A percentile compares a stretch with the other conserved stretches of the same genome.
phyloP scores from a whole-genome alignment of 1,140 invertebrate species.

The Ceratosolen solmsi region DNA sequence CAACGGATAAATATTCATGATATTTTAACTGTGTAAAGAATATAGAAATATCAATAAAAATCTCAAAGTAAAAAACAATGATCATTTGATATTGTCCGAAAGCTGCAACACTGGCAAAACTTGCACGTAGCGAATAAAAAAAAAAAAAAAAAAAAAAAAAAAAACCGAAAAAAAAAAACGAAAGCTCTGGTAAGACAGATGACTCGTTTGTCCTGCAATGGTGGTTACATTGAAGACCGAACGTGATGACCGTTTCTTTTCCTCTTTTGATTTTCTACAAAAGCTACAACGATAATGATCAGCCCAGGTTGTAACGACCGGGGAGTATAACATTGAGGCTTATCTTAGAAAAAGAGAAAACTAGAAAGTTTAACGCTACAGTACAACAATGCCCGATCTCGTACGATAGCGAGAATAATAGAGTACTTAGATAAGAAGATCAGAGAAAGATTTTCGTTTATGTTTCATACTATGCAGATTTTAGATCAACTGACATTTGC shows the following conservation, averaged over 20 bases:
- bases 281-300: not conserved
- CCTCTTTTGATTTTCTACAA: not conserved
- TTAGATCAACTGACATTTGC: too few relatives aligned
- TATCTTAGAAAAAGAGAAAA: not conserved
- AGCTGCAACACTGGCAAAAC: not conserved
- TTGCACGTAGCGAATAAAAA: not conserved
- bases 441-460: not conserved
- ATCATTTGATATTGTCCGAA: not conserved
- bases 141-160: too few relatives aligned
- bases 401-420: not conserved
- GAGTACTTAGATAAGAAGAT: not conserved
- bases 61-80: not conserved
- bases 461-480: not conserved
- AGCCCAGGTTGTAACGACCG: not conserved
- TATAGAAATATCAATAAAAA: not conserved
- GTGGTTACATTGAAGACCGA: not conserved
- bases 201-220: not conserved
- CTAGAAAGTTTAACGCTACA: not conserved
- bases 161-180: too few relatives aligned
- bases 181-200: too few relatives aligned
- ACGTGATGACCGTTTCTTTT: not conserved
- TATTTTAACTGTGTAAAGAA: too few relatives aligned
- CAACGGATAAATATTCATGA: too few relatives aligned
- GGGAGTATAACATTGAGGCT: not conserved
- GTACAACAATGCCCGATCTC: not conserved